A percentile compares a stretch with the other conserved stretches of the same genome.
phyloP scores from a whole-genome alignment of 2,888 invertebrate species.

The Taphrorychus bicolor region DNA sequence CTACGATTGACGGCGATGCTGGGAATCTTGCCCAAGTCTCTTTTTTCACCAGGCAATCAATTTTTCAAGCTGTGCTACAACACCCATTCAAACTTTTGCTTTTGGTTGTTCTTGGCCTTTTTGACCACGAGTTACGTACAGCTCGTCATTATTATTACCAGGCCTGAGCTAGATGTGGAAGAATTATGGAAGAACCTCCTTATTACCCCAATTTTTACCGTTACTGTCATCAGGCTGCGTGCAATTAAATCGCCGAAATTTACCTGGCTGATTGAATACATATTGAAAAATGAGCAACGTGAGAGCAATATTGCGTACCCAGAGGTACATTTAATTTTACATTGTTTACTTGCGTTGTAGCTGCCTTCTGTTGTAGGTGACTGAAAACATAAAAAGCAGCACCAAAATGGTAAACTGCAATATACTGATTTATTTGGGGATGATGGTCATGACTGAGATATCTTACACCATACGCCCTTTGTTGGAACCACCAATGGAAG shows the following conservation, averaged over 20 bases:
- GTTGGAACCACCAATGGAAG: not conserved
- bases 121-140: not conserved
- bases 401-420: not conserved
- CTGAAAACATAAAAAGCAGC: not conserved
- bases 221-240: not conserved
- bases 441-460: slow-evolving; percentile 10
- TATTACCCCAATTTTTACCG: slow-evolving; percentile 9
- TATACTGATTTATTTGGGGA: not conserved
- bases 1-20: too few species aligned
- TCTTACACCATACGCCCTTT: slow-evolving; percentile 5
- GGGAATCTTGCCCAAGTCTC: not conserved
- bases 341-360: too few species aligned
- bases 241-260: not conserved
- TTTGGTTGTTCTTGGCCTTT: not conserved
- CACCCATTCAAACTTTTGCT: not conserved
- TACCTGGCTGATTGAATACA: not conserved
- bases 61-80: not conserved
- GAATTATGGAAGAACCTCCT: slow-evolving; percentile 9
- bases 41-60: not conserved
- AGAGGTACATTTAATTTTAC: too few species aligned
- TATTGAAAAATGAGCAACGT: not conserved
- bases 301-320: too few species aligned
- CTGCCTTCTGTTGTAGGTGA: not conserved
- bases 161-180: not conserved
- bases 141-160: not conserved